These are phyloP conservation scores for Hippocampus zosterae DNA, from an alignment of 2,113 vertebrate species.

Conservation along the genomic window DNA sequence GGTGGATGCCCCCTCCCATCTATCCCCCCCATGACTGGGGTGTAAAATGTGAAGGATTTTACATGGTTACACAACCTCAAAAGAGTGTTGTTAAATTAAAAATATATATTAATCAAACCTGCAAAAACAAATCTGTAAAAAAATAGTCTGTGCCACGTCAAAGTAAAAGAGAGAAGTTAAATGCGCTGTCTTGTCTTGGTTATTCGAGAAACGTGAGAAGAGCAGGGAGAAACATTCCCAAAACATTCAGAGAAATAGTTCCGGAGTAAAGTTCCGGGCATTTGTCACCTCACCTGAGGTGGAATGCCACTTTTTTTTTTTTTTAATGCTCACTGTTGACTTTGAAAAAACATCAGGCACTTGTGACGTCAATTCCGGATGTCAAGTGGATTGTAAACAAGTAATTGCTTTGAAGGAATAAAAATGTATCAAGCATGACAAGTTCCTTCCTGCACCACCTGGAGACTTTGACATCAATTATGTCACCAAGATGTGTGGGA, in stretches of 20 bases:
- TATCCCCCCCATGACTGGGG: not conserved
- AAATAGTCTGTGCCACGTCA: not conserved
- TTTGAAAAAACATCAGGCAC: not conserved
- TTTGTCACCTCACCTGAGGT: not conserved
- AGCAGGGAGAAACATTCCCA: constrained; percentile 9
- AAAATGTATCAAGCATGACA: not conserved
- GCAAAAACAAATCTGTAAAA: not conserved
- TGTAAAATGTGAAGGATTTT: not conserved
- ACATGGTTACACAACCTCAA: no score
- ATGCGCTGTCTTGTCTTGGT: not conserved
- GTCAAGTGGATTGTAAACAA: constrained; percentile 13
- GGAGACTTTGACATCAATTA: constrained; percentile 16
- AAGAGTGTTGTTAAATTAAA: no score
- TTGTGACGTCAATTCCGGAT: not conserved
- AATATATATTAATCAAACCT: not conserved
- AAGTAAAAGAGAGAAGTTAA: not conserved
- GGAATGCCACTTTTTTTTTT: constrained; percentile 5
- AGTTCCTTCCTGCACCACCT: not conserved
- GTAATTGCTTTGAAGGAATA: not conserved
- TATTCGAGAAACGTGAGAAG: constrained; percentile 19
- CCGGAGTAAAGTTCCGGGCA: not conserved
- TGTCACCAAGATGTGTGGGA: constrained; percentile 33
- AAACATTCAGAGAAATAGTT: constrained; percentile 4
- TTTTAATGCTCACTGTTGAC: not conserved
- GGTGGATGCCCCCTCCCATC: not conserved